Evolutionary conservation across 2,888 invertebrate species (phyloP), one percentile per base, ranked within the genome.

Genomic region (Cataglyphis albicans): DNA sequence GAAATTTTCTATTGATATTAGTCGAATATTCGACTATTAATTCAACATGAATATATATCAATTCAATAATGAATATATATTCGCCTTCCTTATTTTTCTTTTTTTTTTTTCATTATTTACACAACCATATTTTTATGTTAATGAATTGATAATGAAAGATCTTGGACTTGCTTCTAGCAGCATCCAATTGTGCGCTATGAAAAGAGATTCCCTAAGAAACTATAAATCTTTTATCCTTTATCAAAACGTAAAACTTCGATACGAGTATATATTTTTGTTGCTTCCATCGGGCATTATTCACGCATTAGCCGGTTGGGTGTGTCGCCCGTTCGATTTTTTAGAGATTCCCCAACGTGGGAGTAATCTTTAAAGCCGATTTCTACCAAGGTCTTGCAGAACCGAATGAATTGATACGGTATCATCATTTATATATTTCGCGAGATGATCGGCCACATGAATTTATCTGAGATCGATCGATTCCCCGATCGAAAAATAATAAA

Each of bases 361-460:
- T 78, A 78, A 80, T 80, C 70, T 80, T 70, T 80, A 70, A 80
- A 80, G 44, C 70, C 44, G 78, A 80, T 80, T 80, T 70, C 44
- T 25, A 25, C 25, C 70, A 41, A 44, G 25, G 35, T 59, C 48
- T 59, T 3, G 59, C 48, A 35, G 18, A 44, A 44, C 18, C 32
- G 38, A 41, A 59, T 80, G 70, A 80, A 80, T 80, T 48, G 44
- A 78, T 59, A 44, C 70, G 35, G 12, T 1, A 70, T n/a, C 9
- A 25, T n/a, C 9, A 29, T 55, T 55, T n/a, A 41, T 57, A 3
- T 12, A 18, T 25, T n/a, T 10, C 44, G 57, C n/a, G 21, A 63
- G 61, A 32, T 21, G 35, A n/a, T 52, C 65, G 3, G 32, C 10
- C 57, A 18, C 25, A 21, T 18, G 21, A 21, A 70, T 80, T 70